phyloP scores from a whole-genome alignment of 37 sponge, comb jelly and placozoan species.

The Axinella damicornis region DNA sequence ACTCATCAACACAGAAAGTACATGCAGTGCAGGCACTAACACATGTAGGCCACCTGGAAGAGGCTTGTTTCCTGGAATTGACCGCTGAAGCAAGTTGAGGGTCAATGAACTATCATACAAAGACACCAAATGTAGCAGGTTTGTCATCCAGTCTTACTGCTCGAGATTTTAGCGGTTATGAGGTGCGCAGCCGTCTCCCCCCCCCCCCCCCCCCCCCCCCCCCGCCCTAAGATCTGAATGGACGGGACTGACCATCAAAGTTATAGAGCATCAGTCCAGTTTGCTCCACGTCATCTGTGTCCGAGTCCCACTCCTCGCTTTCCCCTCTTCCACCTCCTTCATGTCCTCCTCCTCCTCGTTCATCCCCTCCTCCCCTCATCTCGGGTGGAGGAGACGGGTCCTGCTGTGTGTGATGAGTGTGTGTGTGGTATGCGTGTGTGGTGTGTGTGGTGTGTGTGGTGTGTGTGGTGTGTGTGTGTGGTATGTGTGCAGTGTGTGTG shows the following conservation, averaged over 20 bases:
- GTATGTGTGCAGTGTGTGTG: not conserved
- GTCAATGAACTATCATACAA: no score
- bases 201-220: no score
- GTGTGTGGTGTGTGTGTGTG: not conserved
- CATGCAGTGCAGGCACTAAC: no score
- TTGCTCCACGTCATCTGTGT: not conserved
- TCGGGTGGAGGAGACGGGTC: not conserved
- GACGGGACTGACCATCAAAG: slow-evolving; percentile 66
- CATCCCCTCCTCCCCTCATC: not conserved
- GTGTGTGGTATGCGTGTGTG: slow-evolving; percentile 12
- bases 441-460: slow-evolving; percentile 7
- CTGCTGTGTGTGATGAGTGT: not conserved
- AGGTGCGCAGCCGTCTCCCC: no score
- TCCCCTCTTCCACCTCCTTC: slow-evolving; percentile 21
- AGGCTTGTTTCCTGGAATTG: no score
- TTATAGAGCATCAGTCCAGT: slow-evolving; percentile 48
- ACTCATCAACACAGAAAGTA: no score
- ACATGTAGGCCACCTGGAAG: no score
- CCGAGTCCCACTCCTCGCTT: slow-evolving; percentile 51
- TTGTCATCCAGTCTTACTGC: no score
- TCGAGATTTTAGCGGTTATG: no score
- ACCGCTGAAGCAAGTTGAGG: no score
- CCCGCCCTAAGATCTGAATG: no score
- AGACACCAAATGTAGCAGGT: no score
- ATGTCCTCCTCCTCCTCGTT: not conserved